A percentile compares a stretch with the other conserved stretches of the same genome.
These are phyloP conservation scores for Enteromius fasciolatus DNA, from an alignment of 2,797 vertebrate genomes.

Conservation along the genomic window DNA sequence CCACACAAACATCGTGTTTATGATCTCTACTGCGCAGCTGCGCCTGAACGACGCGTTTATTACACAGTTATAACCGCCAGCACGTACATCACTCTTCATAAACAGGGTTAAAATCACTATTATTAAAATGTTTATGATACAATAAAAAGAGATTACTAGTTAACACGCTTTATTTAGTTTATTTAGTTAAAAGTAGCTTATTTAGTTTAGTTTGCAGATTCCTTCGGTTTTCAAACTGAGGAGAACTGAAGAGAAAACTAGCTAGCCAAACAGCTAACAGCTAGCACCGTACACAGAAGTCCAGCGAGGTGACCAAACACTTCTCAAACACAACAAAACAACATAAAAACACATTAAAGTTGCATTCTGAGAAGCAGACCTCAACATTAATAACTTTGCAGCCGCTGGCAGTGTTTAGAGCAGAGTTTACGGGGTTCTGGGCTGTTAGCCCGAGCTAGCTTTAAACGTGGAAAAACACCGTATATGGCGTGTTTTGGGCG, in stretches of 20 bases:
- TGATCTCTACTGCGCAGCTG: too few species aligned
- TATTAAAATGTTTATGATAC: neutral
- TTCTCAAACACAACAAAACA: neutral
- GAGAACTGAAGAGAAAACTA: neutral
- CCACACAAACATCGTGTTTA: conserved; percentile 12
- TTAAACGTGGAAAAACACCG: neutral
- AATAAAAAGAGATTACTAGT: neutral
- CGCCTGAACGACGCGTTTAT: too few species aligned
- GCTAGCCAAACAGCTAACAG: conserved; percentile 42
- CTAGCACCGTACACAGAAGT: neutral
- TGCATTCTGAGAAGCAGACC: neutral
- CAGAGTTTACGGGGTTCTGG: neutral
- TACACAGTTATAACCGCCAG: neutral
- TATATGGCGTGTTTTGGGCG: neutral
- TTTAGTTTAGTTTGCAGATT: neutral
- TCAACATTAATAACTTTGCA: neutral
- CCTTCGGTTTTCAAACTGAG: neutral
- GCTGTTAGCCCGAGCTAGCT: conserved; percentile 19
- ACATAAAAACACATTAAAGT: neutral
- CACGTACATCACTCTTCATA: too few species aligned
- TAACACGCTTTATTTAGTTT: too few species aligned
- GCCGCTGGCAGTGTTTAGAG: neutral
- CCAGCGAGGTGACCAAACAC: neutral
- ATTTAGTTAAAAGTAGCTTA: too few species aligned
- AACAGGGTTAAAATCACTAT: neutral